Percentiles rank a stretch among this genome's conserved stretches.
These are phyloP conservation scores for Hemibagrus wyckioides DNA, from an alignment of 2,113 vertebrate species.

Conservation along the genomic window DNA sequence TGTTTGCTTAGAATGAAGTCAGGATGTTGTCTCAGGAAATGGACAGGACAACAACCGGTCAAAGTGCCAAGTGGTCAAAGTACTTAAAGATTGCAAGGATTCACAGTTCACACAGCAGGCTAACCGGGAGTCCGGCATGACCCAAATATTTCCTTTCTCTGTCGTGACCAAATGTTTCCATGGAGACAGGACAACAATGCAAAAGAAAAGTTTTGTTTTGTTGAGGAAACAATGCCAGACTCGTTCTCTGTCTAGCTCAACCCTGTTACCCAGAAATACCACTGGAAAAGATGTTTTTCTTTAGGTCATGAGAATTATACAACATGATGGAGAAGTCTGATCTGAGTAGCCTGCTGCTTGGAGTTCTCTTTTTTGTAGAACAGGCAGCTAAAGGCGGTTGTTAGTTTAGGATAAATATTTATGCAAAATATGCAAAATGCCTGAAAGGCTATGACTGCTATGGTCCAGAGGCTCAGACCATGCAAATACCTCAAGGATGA, in stretches of 20 bases:
- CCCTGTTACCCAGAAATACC: conserved; percentile 10
- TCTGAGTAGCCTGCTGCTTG: background rate
- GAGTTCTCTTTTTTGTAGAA: background rate
- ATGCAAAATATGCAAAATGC: conserved; percentile 1
- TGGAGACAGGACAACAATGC: conserved; percentile 63
- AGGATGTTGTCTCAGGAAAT: conserved; percentile 54
- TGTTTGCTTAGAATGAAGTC: conserved; percentile 30
- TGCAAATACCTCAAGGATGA: conserved; percentile 43
- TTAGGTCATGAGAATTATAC: too few species aligned
- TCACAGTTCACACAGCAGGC: background rate
- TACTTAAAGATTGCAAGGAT: conserved; percentile 24
- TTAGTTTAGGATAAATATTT: conserved; percentile 23
- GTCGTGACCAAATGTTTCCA: conserved; percentile 55
- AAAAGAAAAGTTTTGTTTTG: conserved; percentile 53
- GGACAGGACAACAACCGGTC: conserved; percentile 32
- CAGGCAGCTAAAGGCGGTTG: background rate
- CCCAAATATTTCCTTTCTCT: conserved; percentile 52
- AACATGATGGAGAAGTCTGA: background rate
- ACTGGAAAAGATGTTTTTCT: background rate
- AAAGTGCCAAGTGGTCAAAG: conserved; percentile 17
- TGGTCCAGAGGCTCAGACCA: conserved; percentile 24
- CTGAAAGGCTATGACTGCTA: background rate
- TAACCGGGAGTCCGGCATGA: conserved; percentile 45
- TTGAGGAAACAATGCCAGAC: conserved; percentile 56
- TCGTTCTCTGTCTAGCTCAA: conserved; percentile 34